Conservation (phyloP, 2,797 vertebrate species). For the Tamandua tetradactyla region DNA sequence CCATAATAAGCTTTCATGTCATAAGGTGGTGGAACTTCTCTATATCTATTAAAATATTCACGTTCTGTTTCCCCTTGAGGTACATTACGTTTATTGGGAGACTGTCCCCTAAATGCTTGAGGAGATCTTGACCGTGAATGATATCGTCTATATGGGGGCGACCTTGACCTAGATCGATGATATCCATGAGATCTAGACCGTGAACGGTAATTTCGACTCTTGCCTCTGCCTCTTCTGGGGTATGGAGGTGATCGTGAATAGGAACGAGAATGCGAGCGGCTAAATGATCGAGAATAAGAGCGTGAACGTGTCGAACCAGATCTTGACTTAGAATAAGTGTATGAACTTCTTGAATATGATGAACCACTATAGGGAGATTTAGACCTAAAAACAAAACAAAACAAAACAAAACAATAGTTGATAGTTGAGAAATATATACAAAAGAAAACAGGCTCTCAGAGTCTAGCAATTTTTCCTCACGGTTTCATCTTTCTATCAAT, state of each 20-base stretch:
- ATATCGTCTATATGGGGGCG: constrained; percentile 89
- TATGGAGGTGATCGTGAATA: constrained; percentile 91
- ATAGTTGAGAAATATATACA: constrained; percentile 71
- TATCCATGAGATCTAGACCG: constrained; percentile 92
- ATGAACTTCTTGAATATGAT: constrained; percentile 90
- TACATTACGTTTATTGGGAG: constrained; percentile 88
- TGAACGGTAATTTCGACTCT: constrained; percentile 90
- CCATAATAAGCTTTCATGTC: constrained; percentile 90
- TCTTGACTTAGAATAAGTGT: constrained; percentile 94
- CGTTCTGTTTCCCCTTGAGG: constrained; percentile 88
- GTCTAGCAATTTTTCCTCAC: constrained; percentile 70
- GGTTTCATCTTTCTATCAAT: constrained; percentile 64
- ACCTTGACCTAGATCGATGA: constrained; percentile 92
- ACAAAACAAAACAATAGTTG: constrained; percentile 72
- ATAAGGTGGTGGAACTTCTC: constrained; percentile 89
- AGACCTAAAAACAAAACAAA: constrained; percentile 88
- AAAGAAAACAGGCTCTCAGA: constrained; percentile 73
- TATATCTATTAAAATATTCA: constrained; percentile 87
- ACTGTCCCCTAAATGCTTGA: constrained; percentile 88
- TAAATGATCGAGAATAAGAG: constrained; percentile 90
- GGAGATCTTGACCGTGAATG: constrained; percentile 93
- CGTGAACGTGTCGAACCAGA: constrained; percentile 91
- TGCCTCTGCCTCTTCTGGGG: constrained; percentile 87
- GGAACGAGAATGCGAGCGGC: constrained; percentile 95
- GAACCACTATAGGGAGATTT: constrained; percentile 94